phyloP scores from a whole-genome alignment of 64 coral and sea anemone species.

The Pocillopora damicornis region DNA sequence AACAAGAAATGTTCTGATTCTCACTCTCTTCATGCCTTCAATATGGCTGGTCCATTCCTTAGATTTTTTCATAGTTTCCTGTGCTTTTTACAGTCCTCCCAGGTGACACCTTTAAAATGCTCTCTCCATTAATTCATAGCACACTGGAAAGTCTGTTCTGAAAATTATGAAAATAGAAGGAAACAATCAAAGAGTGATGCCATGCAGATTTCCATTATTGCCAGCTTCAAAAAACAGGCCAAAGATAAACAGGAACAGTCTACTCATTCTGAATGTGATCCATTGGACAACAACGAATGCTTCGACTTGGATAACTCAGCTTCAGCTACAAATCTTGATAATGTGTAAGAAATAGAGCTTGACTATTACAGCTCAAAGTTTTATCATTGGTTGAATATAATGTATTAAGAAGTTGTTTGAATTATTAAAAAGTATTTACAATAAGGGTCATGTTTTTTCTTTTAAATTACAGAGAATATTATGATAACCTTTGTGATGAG shows the following conservation, averaged over 20 bases:
- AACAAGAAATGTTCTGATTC: constrained; percentile 43
- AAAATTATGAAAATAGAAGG: constrained; percentile 47
- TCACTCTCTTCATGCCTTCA: constrained; percentile 53
- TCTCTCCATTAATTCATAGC: constrained; percentile 59
- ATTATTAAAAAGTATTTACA: constrained; percentile 55
- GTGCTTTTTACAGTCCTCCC: constrained; percentile 44
- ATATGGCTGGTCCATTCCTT: constrained; percentile 13
- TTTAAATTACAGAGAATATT: constrained; percentile 57
- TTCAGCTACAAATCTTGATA: constrained; percentile 62
- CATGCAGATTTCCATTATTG: constrained; percentile 21
- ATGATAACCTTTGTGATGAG: constrained; percentile 53
- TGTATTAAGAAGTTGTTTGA: constrained; percentile 34
- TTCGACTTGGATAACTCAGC: constrained; percentile 63
- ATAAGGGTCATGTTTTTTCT: constrained; percentile 28
- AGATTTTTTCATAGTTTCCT: constrained; percentile 35
- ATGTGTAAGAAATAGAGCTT: constrained; percentile 53
- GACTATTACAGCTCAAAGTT: constrained; percentile 48
- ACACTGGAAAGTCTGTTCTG: constrained; percentile 58
- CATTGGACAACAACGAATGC: constrained; percentile 49
- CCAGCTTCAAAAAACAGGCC: constrained; percentile 14
- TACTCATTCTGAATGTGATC: constrained; percentile 33
- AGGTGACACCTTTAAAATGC: constrained; percentile 32
- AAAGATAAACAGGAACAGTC: constrained; percentile 9
- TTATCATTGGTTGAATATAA: constrained; percentile 48
- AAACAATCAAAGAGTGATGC: constrained; percentile 37